These are phyloP conservation scores for Acanthiza pusilla DNA, from an alignment of 2,797 vertebrate species.

Conservation along the genomic window DNA sequence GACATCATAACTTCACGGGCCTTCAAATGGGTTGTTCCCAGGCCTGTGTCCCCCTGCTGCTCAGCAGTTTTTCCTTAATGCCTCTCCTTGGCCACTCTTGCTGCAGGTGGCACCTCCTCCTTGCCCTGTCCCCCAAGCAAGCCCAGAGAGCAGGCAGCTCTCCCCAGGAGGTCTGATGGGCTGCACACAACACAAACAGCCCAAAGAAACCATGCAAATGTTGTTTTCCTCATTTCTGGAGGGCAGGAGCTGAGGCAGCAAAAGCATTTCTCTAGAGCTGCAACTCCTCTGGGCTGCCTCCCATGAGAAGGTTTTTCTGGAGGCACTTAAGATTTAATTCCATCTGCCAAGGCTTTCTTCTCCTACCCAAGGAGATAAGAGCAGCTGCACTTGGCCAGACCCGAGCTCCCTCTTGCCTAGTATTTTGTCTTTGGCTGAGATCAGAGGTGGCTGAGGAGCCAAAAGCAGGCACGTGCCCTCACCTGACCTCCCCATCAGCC, in stretches of 20 bases:
- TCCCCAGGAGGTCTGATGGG: background rate
- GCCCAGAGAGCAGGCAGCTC: background rate
- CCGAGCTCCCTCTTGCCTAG: background rate
- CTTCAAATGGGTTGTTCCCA: background rate
- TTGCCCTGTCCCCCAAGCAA: background rate
- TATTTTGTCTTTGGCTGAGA: background rate
- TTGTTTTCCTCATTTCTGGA: background rate
- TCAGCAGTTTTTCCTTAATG: background rate
- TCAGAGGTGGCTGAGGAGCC: background rate
- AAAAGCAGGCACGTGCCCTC: background rate
- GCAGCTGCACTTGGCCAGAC: conserved; percentile 27
- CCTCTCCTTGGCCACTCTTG: background rate
- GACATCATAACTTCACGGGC: background rate
- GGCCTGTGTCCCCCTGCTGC: background rate
- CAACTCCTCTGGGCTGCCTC: background rate
- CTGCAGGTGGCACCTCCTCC: background rate
- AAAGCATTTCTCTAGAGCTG: background rate
- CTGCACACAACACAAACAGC: background rate
- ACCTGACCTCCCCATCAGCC: background rate
- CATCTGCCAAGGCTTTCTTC: conserved; percentile 42
- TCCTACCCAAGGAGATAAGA: conserved; percentile 5
- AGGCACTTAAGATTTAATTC: background rate
- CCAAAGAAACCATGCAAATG: background rate
- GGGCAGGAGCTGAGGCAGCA: background rate
- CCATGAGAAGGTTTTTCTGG: background rate